Evolutionary conservation across 2,113 vertebrate genomes (phyloP), one percentile per base, ranked within the genome.

Genomic region (Dicerorhinus sumatrensis): DNA sequence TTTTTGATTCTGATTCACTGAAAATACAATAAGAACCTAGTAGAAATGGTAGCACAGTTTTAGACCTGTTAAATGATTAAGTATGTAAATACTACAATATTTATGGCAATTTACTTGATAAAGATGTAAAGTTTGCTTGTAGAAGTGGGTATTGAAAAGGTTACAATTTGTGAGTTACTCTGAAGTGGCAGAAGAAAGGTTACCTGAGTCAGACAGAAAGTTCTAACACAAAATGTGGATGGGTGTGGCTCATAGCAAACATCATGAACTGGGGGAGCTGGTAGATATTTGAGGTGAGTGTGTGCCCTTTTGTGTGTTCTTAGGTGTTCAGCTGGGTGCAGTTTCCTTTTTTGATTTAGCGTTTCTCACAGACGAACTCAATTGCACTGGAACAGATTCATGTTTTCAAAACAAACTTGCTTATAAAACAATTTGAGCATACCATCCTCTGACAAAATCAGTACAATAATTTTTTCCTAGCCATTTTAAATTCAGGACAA

Each of bases 241-340:
- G 1, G 9, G 17, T 54, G 31, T 20, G 48, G 54, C 31, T 56
- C 54, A 81, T 27, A 81, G 6, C 54, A 77, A 77, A 56, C n/a
- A 58, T n/a, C 14, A 7, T 39, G 77, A 60, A 60, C 54, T 39
- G 54, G 20, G 33, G 77, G 54, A 36, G 33, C 20, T 36, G 20
- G 54, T 36, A 14, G 21, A 56, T 56, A 31, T 56, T 56, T 36
- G 51, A 6, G 33, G 51, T 80, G 51, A 14, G 33, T 39, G 48
- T 48, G 11, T 48, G n/a, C 75, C 75, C 75, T 81, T 81, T 81
- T 60, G 54, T 81, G 54, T 80, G 51, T 56, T 60, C 77, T 81
- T 27, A 81, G 33, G 75, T 51, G 29, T 84, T 84, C 42, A 67
- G 29, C 31, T n/a, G 29, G 42, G 82, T 23, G 21, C 21, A 99